phyloP scores from a whole-genome alignment of 2,888 invertebrate genomes.

The Ichneumoninae sp. region DNA sequence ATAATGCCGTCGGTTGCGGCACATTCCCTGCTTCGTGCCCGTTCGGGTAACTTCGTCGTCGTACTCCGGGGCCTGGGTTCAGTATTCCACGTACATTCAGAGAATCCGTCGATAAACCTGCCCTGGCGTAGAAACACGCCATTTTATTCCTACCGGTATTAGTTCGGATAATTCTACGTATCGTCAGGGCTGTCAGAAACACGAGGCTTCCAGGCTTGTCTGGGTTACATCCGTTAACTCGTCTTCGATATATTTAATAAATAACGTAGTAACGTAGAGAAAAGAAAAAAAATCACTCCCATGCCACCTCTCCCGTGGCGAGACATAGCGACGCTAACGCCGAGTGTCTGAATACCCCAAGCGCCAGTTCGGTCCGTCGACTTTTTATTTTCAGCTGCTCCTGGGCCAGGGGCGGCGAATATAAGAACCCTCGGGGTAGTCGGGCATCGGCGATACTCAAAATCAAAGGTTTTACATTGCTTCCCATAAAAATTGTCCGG shows the following conservation, averaged over 20 bases:
- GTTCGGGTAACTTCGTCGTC: slow-evolving; percentile 73
- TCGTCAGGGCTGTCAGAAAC: not conserved
- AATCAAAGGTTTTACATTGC: not conserved
- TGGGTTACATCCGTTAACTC: not conserved
- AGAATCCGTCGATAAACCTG: slow-evolving; percentile 71
- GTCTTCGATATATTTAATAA: slow-evolving; percentile 25
- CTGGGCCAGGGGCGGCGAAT: slow-evolving; percentile 73
- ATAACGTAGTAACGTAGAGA: slow-evolving; percentile 18
- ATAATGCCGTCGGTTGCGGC: slow-evolving; percentile 49
- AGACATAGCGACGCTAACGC: slow-evolving; percentile 54
- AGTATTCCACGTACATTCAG: slow-evolving; percentile 72
- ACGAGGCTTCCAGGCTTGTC: slow-evolving; percentile 14
- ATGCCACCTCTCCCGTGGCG: slow-evolving; percentile 12
- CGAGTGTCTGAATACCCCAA: slow-evolving; percentile 43
- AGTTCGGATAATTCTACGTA: slow-evolving; percentile 4
- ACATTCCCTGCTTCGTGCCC: slow-evolving; percentile 71
- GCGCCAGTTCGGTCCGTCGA: slow-evolving; percentile 69
- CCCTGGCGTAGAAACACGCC: slow-evolving; percentile 49
- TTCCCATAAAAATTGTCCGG: slow-evolving; percentile 2
- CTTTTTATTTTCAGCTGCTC: slow-evolving; percentile 73
- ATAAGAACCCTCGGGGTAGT: slow-evolving; percentile 12
- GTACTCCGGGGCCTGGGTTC: slow-evolving; percentile 77
- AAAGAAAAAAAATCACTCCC: slow-evolving; percentile 6
- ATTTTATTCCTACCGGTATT: slow-evolving; percentile 19
- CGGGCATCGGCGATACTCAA: not conserved